These are phyloP conservation scores for Streptopelia turtur DNA, from an alignment of 2,797 vertebrate species.

Conservation along the genomic window DNA sequence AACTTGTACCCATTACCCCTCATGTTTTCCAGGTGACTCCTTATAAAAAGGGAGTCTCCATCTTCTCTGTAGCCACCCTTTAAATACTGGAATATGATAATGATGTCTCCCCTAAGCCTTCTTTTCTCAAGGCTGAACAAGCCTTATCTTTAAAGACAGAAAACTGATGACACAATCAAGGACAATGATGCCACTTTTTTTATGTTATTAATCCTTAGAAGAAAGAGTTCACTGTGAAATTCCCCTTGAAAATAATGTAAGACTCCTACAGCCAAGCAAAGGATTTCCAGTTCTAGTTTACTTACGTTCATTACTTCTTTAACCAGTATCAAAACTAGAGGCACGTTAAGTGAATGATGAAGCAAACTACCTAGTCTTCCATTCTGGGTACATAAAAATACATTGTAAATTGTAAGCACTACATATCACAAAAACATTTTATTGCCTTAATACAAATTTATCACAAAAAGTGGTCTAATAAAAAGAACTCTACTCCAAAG, in stretches of 20 bases:
- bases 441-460: background rate
- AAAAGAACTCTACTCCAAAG: background rate
- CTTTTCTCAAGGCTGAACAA: no score
- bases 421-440: background rate
- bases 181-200: background rate
- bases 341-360: rapidly evolving
- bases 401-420: background rate
- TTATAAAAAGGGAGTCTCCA: no score
- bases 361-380: background rate
- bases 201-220: background rate
- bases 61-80: no score
- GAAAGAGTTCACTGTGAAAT: slow-evolving; percentile 16
- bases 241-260: background rate
- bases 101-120: no score
- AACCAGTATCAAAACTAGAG: background rate
- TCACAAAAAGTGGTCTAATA: background rate
- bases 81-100: no score
- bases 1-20: no score
- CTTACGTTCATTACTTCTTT: background rate
- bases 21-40: no score
- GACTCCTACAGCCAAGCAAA: background rate
- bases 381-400: background rate
- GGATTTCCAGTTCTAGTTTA: background rate
- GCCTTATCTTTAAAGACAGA: background rate
- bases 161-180: background rate